These are phyloP conservation scores for Gila orcuttii DNA, from an alignment of 2,113 vertebrate species.

Conservation along the genomic window DNA sequence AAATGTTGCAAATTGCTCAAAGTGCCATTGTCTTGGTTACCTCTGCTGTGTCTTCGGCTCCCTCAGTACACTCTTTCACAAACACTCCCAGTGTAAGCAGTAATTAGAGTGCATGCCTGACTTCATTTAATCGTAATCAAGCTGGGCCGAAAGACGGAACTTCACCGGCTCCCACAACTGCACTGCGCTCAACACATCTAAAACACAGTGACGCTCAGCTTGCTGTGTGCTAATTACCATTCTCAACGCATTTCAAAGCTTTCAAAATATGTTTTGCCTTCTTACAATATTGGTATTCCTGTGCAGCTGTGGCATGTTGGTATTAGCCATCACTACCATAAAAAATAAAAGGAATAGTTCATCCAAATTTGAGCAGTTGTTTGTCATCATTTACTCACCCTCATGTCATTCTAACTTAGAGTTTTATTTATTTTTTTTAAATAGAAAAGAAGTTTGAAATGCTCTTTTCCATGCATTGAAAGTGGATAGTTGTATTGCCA, in stretches of 20 bases:
- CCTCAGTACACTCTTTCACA: conserved; percentile 68
- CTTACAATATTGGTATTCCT: not conserved
- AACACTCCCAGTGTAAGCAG: conserved; percentile 74
- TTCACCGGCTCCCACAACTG: conserved; percentile 62
- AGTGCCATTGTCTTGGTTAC: conserved; percentile 57
- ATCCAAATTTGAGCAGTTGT: not conserved
- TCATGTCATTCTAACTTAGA: too few relatives aligned
- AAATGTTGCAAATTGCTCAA: conserved; percentile 58
- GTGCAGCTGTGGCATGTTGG: not conserved
- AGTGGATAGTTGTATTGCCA: not conserved
- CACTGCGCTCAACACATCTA: conserved; percentile 70
- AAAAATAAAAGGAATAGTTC: not conserved
- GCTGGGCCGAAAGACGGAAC: conserved; percentile 71
- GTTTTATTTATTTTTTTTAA: too few relatives aligned
- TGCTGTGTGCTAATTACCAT: conserved; percentile 73
- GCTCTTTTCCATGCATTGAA: not conserved
- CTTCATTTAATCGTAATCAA: conserved; percentile 80
- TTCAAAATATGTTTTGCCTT: not conserved
- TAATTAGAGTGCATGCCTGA: conserved; percentile 80
- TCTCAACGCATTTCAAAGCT: conserved; percentile 53
- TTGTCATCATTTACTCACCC: not conserved
- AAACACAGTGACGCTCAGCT: conserved; percentile 65
- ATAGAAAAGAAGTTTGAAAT: not conserved
- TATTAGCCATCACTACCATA: not conserved
- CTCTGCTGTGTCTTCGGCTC: conserved; percentile 69